Evolutionary conservation across 1,140 invertebrate genomes (phyloP).

Genomic region (Heliconius eleuchia): DNA sequence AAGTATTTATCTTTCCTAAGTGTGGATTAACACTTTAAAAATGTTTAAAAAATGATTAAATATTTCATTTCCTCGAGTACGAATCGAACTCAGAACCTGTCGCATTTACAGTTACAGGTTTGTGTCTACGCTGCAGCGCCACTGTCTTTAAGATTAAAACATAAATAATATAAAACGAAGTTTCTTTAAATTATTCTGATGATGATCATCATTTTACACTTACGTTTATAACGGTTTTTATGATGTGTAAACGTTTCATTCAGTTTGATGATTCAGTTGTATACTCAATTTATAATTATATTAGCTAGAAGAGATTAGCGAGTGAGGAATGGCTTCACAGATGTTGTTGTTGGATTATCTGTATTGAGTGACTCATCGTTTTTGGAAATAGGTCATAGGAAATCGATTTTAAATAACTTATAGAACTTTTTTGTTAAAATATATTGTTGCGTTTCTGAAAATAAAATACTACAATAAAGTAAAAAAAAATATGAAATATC

Average conservation of each 20-base stretch:
- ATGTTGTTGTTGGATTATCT: conserved; percentile 31
- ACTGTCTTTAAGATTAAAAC: not conserved
- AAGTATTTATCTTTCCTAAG: too few relatives aligned
- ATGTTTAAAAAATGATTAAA: too few relatives aligned
- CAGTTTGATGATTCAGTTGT: conserved; percentile 35
- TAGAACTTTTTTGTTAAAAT: too few relatives aligned
- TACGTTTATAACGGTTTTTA: not conserved
- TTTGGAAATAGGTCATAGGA: conserved; percentile 14
- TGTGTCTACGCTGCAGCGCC: too few relatives aligned
- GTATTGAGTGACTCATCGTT: conserved; percentile 26
- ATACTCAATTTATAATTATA: conserved; percentile 33
- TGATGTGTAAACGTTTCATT: conserved; percentile 26
- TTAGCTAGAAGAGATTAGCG: conserved; percentile 40
- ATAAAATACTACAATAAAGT: too few relatives aligned
- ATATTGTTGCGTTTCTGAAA: too few relatives aligned
- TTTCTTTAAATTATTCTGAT: not conserved
- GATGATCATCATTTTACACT: not conserved
- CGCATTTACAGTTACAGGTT: too few relatives aligned
- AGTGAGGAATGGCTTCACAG: conserved; percentile 34
- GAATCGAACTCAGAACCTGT: too few relatives aligned
- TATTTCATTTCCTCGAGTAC: too few relatives aligned
- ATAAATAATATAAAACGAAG: not conserved
- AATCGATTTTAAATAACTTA: too few relatives aligned
- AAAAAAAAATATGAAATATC: too few relatives aligned
- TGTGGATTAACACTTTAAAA: too few relatives aligned